Evolutionary conservation across 2,113 vertebrate genomes (phyloP), one percentile per base, ranked within the genome.

Genomic region (Orientallactaga bullata): DNA sequence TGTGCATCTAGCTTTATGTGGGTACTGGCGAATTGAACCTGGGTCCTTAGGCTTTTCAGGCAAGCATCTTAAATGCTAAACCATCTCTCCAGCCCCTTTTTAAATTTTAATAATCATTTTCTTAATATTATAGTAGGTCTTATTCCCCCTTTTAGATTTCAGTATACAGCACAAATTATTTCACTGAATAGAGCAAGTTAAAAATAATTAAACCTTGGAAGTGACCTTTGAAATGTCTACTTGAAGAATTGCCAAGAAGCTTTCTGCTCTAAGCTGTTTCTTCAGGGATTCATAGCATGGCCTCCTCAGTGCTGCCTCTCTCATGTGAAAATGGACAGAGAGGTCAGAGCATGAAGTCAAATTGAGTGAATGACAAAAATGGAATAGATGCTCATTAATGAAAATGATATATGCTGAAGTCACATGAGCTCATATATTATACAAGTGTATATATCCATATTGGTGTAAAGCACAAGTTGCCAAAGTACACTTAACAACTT

Each of bases 161-260:
- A 60, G 26, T 85, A 3, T 51, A 81, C 23, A 76, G 18, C 60
- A 6, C 81, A 21, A 81, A 72, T 76, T 61, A 71, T 61, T 80
- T 94, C 68, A 72, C n/a, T 73, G 58, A 42, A 81, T 20, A 88
- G 23, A 94, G 82, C 11, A 78, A 92, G 71, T 58, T 61, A 71
- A 94, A 90, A 92, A 88, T 88, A 95, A 87, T 55, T n/a, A 73
- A 61, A 93, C 26, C 72, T 74, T 88, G 42, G 37, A 80, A 84
- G 20, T 88, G 61, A 74, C 21, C 21, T 90, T 89, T 92, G 66
- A 28, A 89, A 95, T 55, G 20, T 73, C 26, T 79, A 30, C 28
- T 85, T 90, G 72, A 92, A 91, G 26, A 83, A 92, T 7, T 93
- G 35, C 32, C 55, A 71, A 47, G 42, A 81, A 85, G 11, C 30